phyloP scores from a whole-genome alignment of 2,888 invertebrate species.

The Temnothorax ravouxi region DNA sequence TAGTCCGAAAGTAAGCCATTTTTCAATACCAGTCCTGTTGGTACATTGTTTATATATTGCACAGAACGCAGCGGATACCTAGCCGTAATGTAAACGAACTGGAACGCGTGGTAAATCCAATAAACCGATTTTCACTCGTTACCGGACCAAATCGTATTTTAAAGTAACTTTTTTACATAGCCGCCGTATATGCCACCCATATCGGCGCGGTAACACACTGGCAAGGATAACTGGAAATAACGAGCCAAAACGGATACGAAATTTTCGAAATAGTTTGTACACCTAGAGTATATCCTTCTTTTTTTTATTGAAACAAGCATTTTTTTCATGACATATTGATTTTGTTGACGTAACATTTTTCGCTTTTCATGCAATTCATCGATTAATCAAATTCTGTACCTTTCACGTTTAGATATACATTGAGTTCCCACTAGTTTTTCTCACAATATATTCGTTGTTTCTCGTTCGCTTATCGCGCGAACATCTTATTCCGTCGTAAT shows the following conservation, averaged over 20 bases:
- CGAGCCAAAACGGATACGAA: constrained; percentile 28
- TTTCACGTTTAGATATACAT: background rate
- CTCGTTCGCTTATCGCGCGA: constrained; percentile 24
- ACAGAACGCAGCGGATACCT: constrained; percentile 30
- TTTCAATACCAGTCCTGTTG: constrained; percentile 38
- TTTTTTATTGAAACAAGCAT: constrained; percentile 15
- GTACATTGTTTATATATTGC: constrained; percentile 47
- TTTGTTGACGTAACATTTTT: constrained; percentile 12
- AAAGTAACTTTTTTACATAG: constrained; percentile 51
- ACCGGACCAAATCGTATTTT: constrained; percentile 59
- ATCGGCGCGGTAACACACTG: constrained; percentile 25
- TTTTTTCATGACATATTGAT: constrained; percentile 26
- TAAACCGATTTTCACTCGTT: constrained; percentile 62
- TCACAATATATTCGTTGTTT: background rate
- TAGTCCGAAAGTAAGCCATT: constrained; percentile 46
- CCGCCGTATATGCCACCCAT: background rate
- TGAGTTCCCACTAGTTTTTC: background rate
- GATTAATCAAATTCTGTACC: background rate
- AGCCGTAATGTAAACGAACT: constrained; percentile 42
- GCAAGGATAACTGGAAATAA: constrained; percentile 52
- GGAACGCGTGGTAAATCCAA: constrained; percentile 55
- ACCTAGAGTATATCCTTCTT: background rate
- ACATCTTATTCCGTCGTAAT: constrained; percentile 35
- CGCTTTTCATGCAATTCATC: background rate
- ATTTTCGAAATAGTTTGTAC: constrained; percentile 40